Percentiles rank a stretch among this genome's conserved stretches.
Conservation (phyloP, 2,797 vertebrate species). For the Argyrosomus regius region DNA sequence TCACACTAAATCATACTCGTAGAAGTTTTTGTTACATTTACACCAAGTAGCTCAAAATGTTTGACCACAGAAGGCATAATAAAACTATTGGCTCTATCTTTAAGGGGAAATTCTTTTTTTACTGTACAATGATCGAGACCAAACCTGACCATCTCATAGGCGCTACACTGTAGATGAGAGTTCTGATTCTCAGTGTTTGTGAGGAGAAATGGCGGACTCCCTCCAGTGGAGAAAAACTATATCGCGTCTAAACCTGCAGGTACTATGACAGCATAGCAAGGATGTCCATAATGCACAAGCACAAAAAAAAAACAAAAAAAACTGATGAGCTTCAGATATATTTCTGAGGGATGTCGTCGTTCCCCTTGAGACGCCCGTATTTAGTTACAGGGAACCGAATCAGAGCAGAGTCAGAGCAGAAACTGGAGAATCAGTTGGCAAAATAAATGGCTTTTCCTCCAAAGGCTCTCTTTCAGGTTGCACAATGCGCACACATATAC, state of each 20-base stretch:
- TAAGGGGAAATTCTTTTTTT: not conserved
- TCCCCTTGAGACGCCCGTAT: constrained; percentile 5
- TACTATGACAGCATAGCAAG: constrained; percentile 17
- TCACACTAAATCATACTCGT: not conserved
- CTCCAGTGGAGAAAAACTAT: constrained; percentile 58
- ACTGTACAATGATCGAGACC: constrained; percentile 2
- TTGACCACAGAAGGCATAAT: not conserved
- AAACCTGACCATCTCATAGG: not conserved
- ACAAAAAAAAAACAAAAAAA: not conserved
- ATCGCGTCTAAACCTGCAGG: constrained; percentile 31
- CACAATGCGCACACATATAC: constrained; percentile 61
- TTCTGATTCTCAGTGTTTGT: constrained; percentile 1
- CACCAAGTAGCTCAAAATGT: not conserved
- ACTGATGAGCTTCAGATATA: constrained; percentile 2
- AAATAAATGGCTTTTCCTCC: constrained; percentile 93
- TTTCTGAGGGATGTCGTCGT: constrained; percentile 14
- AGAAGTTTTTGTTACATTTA: not conserved
- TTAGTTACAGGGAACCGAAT: constrained; percentile 54
- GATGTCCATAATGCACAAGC: constrained; percentile 5
- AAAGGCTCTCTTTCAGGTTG: constrained; percentile 80
- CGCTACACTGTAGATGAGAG: not conserved
- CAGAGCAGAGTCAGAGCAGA: constrained; percentile 82
- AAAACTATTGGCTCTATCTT: not conserved
- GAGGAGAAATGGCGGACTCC: constrained; percentile 29
- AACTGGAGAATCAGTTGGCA: constrained; percentile 92